Evolutionary conservation across 2,113 vertebrate species (phyloP), one percentile per base, ranked within the genome.

Genomic region (Drymodes brunneopygia): DNA sequence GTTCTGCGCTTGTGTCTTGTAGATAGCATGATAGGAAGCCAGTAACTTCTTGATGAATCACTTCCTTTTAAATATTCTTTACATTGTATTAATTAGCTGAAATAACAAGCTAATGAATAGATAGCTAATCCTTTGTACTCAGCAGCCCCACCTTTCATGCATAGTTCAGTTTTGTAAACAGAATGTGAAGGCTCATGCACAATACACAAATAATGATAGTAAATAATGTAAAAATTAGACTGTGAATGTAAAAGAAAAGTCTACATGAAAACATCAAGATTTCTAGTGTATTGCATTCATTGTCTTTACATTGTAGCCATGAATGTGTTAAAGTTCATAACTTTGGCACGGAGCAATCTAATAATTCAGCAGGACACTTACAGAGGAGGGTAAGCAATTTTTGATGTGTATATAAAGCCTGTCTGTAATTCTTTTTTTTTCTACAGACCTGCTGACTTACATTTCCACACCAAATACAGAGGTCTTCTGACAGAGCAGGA

Each of bases 391-490:
- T 61, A 20, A 45, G 33, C 60, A 70, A 84, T 85, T 92, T 89
- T 90, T 54, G 60, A 44, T 79, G 38, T 79, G 42, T 86, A 12
- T 70, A n/a, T 88, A 91, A 90, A 94, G 35, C 36, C n/a, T 94
- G 60, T 45, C 71, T 58, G 50, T 90, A 82, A 65, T 35, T 82
- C 66, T 50, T 73, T 78, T 57, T 58, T 91, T 77, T 50, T 12
- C 6, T 51, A 15, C 61, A 74, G 73, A 81, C 67, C 47, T 71
- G 27, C 85, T 91, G 81, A 54, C 66, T 89, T 50, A 48, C 54
- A 7, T 90, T 95, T 95, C 66, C 90, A 94, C 79, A 94, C 67
- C 88, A 94, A 94, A 95, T 93, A 94, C 56, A 93, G 82, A 85
- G 75, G 57, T 70, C 33, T 90, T 62, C 40, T 65, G 56, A 45